Evolutionary conservation across 2,888 invertebrate genomes (phyloP), one percentile per base, ranked within the genome.

Genomic region (Apotomis turbidana): DNA sequence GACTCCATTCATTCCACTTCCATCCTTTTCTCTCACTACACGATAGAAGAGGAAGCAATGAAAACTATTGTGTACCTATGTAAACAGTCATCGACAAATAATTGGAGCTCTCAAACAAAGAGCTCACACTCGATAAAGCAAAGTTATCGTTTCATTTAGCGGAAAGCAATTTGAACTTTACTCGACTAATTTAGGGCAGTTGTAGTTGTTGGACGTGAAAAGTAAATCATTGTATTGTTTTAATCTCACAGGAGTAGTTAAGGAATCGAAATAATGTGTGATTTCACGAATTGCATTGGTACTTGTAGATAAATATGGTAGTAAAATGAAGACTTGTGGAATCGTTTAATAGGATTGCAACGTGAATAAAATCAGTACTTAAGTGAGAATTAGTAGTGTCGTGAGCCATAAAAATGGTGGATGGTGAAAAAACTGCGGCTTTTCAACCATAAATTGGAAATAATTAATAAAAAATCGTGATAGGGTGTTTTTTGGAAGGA

Each of bases 81-180:
- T 57, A n/a, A 15, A 12, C 38, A 49, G 9, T 13, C 38, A 41
- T 64, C 57, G 44, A 54, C 13, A 15, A 41, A n/a, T 57, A 55
- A 66, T 44, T 70, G 51, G 51, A 66, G 36, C 54, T 55, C 44
- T 54, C 59, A 60, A 71, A 66, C 46, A 59, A 64, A 71, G n/a
- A 36, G 8, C 27, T 27, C 5, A 12, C 13, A 46, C 46, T 59
- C 27, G 27, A 60, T 54, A 13, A 27, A 41, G 52, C 58, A 59
- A 59, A 66, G 46, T 71, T 60, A 71, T 66, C 46, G 64, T 54
- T 60, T 71, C 59, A 66, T 66, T 71, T 52, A 49, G 12, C 15
- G 12, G 27, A 66, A 66, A 60, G 59, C 60, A 54, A 70, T 59
- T 59, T 60, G n/a, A 60, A 71, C 64, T 71, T 70, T 52, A 59